phyloP scores from a whole-genome alignment of 2,888 invertebrate species.

The Cosmia pyralina region DNA sequence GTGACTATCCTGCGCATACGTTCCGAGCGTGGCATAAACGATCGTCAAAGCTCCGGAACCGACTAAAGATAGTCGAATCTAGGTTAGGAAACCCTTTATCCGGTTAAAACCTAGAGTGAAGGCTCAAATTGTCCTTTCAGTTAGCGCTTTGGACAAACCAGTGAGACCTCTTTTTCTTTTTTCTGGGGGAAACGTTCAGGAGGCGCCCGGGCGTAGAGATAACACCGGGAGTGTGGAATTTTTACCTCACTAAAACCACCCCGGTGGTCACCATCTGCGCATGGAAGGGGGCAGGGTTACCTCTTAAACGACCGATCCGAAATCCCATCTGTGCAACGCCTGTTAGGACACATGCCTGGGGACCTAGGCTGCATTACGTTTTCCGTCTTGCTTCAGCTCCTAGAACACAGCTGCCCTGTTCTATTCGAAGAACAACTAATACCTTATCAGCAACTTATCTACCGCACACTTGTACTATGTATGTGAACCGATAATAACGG shows the following conservation, averaged over 20 bases:
- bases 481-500: conserved; percentile 30
- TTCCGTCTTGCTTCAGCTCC: neutral
- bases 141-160: neutral
- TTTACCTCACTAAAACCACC: too few species aligned
- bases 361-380: neutral
- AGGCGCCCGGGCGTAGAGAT: too few species aligned
- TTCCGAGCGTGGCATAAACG: neutral
- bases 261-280: too few species aligned
- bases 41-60: neutral
- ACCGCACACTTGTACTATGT: conserved; percentile 11
- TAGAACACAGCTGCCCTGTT: neutral
- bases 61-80: neutral
- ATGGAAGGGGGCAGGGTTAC: too few species aligned
- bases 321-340: too few species aligned
- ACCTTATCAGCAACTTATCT: conserved; percentile 1
- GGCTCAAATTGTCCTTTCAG: neutral
- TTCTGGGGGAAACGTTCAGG: too few species aligned
- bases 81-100: neutral
- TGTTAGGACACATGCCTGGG: too few species aligned
- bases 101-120: neutral
- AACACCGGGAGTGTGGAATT: too few species aligned
- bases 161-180: too few species aligned
- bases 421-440: neutral
- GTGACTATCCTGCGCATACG: too few species aligned
- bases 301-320: too few species aligned